These are phyloP conservation scores for Caenorhabditis becei DNA, from an alignment of 2,888 invertebrate species.

Conservation along the genomic window DNA sequence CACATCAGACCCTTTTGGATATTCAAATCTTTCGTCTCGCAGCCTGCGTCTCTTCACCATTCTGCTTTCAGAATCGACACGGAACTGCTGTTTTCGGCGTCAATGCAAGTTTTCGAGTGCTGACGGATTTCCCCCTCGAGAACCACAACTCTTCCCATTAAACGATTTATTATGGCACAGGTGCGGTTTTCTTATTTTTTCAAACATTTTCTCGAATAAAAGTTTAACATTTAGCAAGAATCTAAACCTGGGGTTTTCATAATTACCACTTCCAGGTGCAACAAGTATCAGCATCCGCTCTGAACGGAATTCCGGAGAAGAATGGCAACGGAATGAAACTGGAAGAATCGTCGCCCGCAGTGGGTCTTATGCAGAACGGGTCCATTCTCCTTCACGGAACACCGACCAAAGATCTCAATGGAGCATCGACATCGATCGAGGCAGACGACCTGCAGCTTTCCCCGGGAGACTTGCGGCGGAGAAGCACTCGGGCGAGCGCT, in stretches of 20 bases:
- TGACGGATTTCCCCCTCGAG: constrained; percentile 4
- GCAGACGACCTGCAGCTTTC: constrained; percentile 66
- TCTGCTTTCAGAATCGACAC: constrained; percentile 20
- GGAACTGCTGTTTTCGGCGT: constrained; percentile 11
- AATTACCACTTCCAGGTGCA: constrained; percentile 43
- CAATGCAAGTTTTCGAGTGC: constrained; percentile 45
- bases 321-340: constrained; percentile 41
- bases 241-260: not conserved
- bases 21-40: constrained; percentile 44
- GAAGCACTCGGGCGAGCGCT: constrained; percentile 77
- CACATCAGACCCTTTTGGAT: constrained; percentile 32
- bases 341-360: constrained; percentile 9
- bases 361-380: constrained; percentile 40
- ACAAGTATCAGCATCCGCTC: constrained; percentile 37
- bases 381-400: constrained; percentile 32
- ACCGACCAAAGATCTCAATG: constrained; percentile 49
- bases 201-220: not conserved
- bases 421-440: constrained; percentile 37
- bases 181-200: constrained; percentile 7
- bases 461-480: constrained; percentile 71
- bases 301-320: constrained; percentile 45
- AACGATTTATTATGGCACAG: constrained; percentile 34
- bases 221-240: not conserved
- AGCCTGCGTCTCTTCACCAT: constrained; percentile 3
- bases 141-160: not conserved